Percentiles rank a stretch among this genome's conserved stretches.
These are phyloP conservation scores for Drosophila burlai DNA, from an alignment of 1,140 invertebrate species.

Conservation along the genomic window DNA sequence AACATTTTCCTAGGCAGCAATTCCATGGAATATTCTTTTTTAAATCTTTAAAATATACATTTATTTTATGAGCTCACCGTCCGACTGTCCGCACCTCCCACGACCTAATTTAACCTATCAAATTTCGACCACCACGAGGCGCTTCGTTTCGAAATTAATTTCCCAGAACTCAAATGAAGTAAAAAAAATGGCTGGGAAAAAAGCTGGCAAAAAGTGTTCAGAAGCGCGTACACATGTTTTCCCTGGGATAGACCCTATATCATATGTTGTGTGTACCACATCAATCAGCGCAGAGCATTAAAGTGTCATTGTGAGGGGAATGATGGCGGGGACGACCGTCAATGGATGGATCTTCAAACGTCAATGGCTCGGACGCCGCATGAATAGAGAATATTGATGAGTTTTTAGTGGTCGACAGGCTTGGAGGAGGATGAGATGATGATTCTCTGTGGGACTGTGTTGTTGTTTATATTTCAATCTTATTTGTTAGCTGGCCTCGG, in stretches of 20 bases:
- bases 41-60: background rate
- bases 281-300: constrained; percentile 74
- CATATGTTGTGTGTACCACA: constrained; percentile 62
- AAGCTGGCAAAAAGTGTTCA: constrained; percentile 38
- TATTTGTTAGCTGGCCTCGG: constrained; percentile 32
- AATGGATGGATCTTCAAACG: constrained; percentile 78
- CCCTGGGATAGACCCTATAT: constrained; percentile 46
- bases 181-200: background rate
- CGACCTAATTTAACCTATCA: constrained; percentile 31
- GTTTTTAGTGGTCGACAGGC: constrained; percentile 66
- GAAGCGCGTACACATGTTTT: constrained; percentile 57
- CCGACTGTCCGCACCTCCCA: background rate
- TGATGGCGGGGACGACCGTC: constrained; percentile 30
- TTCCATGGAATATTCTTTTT: background rate
- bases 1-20: background rate
- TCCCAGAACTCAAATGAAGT: constrained; percentile 42
- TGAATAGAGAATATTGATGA: constrained; percentile 65
- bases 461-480: constrained; percentile 69
- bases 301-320: constrained; percentile 75
- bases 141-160: constrained; percentile 28
- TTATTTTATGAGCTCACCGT: constrained; percentile 10
- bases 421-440: constrained; percentile 17
- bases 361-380: constrained; percentile 61
- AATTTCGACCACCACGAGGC: constrained; percentile 13
- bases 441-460: constrained; percentile 19